These are phyloP conservation scores for Regulus satrapa DNA, from an alignment of 2,113 vertebrate genomes.

Conservation along the genomic window DNA sequence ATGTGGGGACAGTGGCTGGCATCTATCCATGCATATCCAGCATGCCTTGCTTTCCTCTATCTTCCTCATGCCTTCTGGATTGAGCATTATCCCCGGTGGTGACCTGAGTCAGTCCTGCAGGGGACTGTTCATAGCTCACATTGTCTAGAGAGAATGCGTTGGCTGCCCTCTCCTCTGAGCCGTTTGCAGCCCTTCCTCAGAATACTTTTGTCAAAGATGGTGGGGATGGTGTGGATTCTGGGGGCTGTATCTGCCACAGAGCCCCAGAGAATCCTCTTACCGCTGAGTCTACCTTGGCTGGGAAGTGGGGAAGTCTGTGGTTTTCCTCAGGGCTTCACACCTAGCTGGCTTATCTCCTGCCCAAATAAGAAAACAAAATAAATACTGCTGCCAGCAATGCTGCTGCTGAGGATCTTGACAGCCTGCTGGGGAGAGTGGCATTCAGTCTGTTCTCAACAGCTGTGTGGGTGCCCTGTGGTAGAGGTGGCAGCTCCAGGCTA, in stretches of 20 bases:
- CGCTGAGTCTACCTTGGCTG: not conserved
- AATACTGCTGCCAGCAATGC: not conserved
- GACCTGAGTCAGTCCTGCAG: not conserved
- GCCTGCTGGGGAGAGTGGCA: not conserved
- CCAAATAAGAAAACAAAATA: not conserved
- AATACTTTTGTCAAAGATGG: not conserved
- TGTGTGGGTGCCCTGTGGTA: not conserved
- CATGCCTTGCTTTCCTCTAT: not conserved
- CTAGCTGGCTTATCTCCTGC: slow-evolving; percentile 9
- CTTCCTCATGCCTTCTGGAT: not conserved
- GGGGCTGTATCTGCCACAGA: not conserved
- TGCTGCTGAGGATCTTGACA: not conserved
- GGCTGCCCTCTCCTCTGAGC: not conserved
- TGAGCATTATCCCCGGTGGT: not conserved
- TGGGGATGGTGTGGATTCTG: not conserved
- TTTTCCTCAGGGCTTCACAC: slow-evolving; percentile 14
- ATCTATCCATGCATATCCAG: accelerated
- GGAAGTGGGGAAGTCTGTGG: not conserved
- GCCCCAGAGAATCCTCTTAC: not conserved
- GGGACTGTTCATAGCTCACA: not conserved
- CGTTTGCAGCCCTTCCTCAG: not conserved
- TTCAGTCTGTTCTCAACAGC: not conserved
- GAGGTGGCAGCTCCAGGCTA: not conserved
- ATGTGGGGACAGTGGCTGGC: not conserved
- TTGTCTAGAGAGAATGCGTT: not conserved